Conservation (phyloP, 64 coral and sea anemone genomes). For the Anthopleura sola region DNA sequence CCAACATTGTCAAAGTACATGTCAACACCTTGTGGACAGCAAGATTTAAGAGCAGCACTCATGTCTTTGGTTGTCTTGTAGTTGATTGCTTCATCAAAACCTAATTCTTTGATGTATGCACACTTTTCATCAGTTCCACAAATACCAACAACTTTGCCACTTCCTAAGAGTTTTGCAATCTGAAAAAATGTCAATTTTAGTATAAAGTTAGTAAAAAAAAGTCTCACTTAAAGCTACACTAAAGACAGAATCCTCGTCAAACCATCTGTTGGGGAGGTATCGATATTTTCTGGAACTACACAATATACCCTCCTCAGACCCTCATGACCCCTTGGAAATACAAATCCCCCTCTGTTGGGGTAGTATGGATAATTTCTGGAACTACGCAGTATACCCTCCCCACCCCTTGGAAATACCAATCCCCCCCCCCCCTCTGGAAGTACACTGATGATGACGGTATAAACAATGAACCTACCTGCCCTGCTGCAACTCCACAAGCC, state of each 20-base stretch:
- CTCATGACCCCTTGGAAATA: too few relatives aligned
- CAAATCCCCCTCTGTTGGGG: not conserved
- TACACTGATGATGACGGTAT: too few relatives aligned
- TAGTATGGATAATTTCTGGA: not conserved
- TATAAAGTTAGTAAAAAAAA: too few relatives aligned
- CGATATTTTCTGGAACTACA: too few relatives aligned
- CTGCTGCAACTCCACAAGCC: conserved; percentile 78
- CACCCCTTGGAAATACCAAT: too few relatives aligned
- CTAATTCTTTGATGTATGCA: conserved; percentile 60
- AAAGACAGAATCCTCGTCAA: too few relatives aligned
- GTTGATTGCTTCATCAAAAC: conserved; percentile 90
- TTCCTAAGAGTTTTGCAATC: conserved; percentile 86
- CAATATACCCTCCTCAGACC: too few relatives aligned
- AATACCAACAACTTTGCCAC: conserved; percentile 85
- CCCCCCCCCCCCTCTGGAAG: too few relatives aligned
- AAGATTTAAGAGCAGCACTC: conserved; percentile 22
- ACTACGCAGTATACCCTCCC: not conserved
- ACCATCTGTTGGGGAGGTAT: too few relatives aligned
- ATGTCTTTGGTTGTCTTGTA: conserved; percentile 72
- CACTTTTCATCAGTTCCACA: conserved; percentile 96
- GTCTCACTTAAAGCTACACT: too few relatives aligned
- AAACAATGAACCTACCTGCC: conserved; percentile 47
- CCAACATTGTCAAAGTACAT: conserved; percentile 98
- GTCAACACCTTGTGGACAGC: conserved; percentile 72
- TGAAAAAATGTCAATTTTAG: not conserved